Evolutionary conservation across 2,797 vertebrate genomes (phyloP), one percentile per base, ranked within the genome.

Genomic region (Paedocypris micromegethes): DNA sequence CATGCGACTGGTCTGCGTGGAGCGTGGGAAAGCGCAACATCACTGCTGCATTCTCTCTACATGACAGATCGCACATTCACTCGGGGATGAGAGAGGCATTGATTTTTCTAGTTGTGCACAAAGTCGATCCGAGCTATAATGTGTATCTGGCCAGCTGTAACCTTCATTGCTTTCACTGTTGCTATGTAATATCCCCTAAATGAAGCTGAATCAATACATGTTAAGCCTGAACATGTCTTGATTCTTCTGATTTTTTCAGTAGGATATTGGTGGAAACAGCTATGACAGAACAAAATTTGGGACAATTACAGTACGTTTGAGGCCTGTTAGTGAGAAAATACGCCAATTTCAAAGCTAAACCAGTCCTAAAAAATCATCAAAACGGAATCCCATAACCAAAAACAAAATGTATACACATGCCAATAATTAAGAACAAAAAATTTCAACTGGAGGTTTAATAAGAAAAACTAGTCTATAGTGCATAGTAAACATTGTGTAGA

Each of bases 1-100:
- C 40, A 63, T 56, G 78, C 79, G 73, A 79, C 76, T 63, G 63
- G 78, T 84, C 78, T 65, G 79, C 84, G 77, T 68, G 64, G 77
- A 75, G 77, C 77, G 72, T 72, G 72, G 73, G 72, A 80, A 83
- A 83, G 82, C 64, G 75, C 78, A 84, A 79, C 59, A 84, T 85
- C 81, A 82, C 69, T 51, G 70, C 75, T 70, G 58, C 6, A 45
- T 50, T 67, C 47, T 45, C 75, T 74, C 67, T 62, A 77, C 74
- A 76, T 70, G 76, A 78, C 79, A 73, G 72, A 76, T 75, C 9
- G 6, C 75, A 75, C 49, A 70, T 67, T 77, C 79, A 76, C 77
- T 77, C 61, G 55, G 44, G 64, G 78, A 77, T 44, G 72, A 71
- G 75, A 67, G 66, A 77, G 69, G 67, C 77, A 72, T 86, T 75